Base-by-base conservation (phyloP, 2,797 vertebrate species). In the Okamejei kenojei region DNA sequence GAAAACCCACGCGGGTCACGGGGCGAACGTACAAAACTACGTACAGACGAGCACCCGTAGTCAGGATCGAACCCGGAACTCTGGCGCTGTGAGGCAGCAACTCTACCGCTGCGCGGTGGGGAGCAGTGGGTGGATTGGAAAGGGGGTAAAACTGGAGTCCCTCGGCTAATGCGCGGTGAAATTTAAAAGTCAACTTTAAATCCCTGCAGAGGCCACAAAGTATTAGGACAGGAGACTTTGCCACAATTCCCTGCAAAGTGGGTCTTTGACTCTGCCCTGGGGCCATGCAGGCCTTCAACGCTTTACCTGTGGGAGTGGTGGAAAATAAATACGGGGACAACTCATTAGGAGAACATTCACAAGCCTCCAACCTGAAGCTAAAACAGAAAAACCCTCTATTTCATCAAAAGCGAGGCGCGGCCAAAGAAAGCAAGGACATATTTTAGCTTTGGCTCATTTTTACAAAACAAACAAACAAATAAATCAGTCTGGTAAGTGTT, bases 361-460 rank as follows among this genome's bases (percentile, higher is more conserved):
- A 86, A 63, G 5, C 58, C 38, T 26, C 80, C 21, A 82, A 45
- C 38, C 21, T 82, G 13, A 21, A 29, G 0, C 0, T 86, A 13
- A 58, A 63, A 86, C 82, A 86, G 58, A 84, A 82, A 82, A 82
- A 3, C 1, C 80, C 81, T 84, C 8, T 63, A 63, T 65, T 61
- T 86, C 17, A n/a, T 86, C 29, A 86, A 86, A 86, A 63, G 82
- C 29, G n/a, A 86, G 65, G 32, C 29, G 63, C 32, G 15, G 82
- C 82, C 82, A 86, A 84, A 65, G 58, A 63, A 86, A 86, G 58
- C 82, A 32, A 32, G 26, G 23, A 86, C n/a, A 86, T 86, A 65
- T 63, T 86, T 86, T 15, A 63, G 58, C 82, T 86, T 32, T 86
- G 82, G 82, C 82, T n/a, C 58, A n/a, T 26, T 1, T 86, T 63